phyloP scores from a whole-genome alignment of 2,888 invertebrate species.

The Eubasilissa splendida region DNA sequence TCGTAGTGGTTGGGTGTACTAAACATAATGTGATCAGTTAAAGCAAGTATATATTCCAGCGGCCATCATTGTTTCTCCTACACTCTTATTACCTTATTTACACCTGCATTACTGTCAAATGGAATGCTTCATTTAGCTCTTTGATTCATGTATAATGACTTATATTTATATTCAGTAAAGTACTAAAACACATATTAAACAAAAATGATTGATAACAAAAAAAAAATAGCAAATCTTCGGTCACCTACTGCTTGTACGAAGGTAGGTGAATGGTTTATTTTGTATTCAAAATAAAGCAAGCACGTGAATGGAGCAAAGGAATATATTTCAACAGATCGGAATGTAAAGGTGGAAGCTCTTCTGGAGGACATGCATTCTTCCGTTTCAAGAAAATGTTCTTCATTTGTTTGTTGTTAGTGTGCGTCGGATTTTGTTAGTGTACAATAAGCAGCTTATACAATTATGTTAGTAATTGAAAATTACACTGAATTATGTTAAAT shows the following conservation, averaged over 20 bases:
- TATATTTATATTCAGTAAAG: too few species aligned
- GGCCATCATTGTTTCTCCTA: background rate
- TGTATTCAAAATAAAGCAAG: constrained; percentile 13
- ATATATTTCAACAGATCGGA: background rate
- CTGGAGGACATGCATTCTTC: constrained; percentile 27
- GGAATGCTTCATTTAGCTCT: too few species aligned
- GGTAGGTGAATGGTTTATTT: background rate
- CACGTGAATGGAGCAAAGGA: constrained; percentile 14
- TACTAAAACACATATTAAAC: too few species aligned
- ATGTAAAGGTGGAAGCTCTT: constrained; percentile 11
- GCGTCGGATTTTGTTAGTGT: background rate
- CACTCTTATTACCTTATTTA: constrained; percentile 1
- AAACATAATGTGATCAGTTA: constrained; percentile 30
- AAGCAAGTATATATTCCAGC: background rate
- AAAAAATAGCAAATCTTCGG: background rate
- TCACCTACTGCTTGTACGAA: background rate
- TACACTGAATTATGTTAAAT: background rate
- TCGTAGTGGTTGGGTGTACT: constrained; percentile 34
- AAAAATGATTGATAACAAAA: too few species aligned
- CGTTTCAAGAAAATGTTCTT: constrained; percentile 1
- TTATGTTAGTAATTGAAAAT: too few species aligned
- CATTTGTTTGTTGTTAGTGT: background rate
- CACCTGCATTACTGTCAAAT: background rate
- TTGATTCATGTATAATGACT: too few species aligned
- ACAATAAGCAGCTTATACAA: background rate